Base-by-base conservation (phyloP, 2,888 invertebrate genomes). In the Drosophila mimica region DNA sequence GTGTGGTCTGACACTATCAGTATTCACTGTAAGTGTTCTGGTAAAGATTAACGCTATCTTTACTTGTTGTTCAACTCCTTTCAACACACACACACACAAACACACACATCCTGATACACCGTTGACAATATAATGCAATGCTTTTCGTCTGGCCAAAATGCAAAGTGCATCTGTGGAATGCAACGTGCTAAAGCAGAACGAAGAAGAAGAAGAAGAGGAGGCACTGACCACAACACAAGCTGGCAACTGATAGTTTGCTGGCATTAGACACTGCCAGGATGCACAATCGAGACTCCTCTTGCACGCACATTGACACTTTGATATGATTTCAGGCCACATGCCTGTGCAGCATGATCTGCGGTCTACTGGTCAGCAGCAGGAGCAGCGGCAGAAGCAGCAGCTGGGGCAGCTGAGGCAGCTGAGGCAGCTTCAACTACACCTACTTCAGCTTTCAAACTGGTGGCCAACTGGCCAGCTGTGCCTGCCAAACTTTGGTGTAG, bases 231-330 rank as follows among this genome's bases (percentile, higher is more conserved):
- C 74, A 77, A 74, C 70, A 64, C 68, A 68, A 68, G 31, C 78
- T 74, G 70, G 33, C 77, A 77, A 74, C 74, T 58, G 77, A 74
- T 78, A 77, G 78, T 74, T 78, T 60, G 48, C 64, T 40, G 61
- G 33, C 65, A 66, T 62, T 59, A 67, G 54, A 48, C 34, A 43
- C 30, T 31, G 31, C 25, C 28, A 53, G 43, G 15, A 1, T 30
- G 17, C 49, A n/a, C 28, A 54, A 36, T 53, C 52, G 33, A 33
- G 33, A 34, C 33, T 34, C n/a, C 20, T 36, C 17, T 30, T 25
- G 59, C 75, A 79, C 71, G 70, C 83, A 68, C 83, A 83, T 83
- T 85, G 81, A 83, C 83, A 86, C 74, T 79, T 75, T 79, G 83
- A 79, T 78, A 85, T 81, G 79, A 85, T 83, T 82, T 70, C 65